Conservation (phyloP, 2,113 vertebrate species). For the Sporophila hypoxantha region DNA sequence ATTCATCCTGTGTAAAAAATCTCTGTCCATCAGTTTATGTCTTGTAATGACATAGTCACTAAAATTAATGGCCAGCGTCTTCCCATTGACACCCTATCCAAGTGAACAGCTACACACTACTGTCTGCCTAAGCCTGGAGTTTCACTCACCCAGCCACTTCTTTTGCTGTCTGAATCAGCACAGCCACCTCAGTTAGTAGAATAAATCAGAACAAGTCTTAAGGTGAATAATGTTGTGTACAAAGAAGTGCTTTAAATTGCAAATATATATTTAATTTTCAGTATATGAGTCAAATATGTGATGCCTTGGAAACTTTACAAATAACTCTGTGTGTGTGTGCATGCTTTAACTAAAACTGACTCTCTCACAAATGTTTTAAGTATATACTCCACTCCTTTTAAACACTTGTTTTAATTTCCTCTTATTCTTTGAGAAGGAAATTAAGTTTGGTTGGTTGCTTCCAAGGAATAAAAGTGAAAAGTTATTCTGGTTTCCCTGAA, state of each 20-base stretch:
- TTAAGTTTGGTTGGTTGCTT: slow-evolving; percentile 72
- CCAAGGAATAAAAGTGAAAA: slow-evolving; percentile 70
- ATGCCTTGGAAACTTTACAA: not conserved
- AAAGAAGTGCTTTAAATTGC: not conserved
- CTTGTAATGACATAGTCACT: not conserved
- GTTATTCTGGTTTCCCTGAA: slow-evolving; percentile 78
- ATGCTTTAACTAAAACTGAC: not conserved
- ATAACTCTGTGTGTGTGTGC: not conserved
- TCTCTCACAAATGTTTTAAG: not conserved
- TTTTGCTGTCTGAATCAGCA: not conserved
- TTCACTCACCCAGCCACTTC: not conserved
- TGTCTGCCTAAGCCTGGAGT: not conserved
- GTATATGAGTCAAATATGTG: not conserved
- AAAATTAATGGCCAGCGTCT: not conserved
- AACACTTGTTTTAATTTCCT: slow-evolving; percentile 29
- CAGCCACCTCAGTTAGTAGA: not conserved
- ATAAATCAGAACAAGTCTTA: not conserved
- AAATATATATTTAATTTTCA: not conserved
- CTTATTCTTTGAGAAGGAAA: slow-evolving; percentile 26
- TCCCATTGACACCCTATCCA: not conserved
- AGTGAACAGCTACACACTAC: not conserved
- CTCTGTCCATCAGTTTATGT: not conserved
- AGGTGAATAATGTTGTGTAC: not conserved
- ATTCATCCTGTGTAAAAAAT: not conserved
- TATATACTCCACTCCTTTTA: not conserved